Conservation (phyloP, 2,113 vertebrate species). For the Brienomyrus brachyistius region DNA sequence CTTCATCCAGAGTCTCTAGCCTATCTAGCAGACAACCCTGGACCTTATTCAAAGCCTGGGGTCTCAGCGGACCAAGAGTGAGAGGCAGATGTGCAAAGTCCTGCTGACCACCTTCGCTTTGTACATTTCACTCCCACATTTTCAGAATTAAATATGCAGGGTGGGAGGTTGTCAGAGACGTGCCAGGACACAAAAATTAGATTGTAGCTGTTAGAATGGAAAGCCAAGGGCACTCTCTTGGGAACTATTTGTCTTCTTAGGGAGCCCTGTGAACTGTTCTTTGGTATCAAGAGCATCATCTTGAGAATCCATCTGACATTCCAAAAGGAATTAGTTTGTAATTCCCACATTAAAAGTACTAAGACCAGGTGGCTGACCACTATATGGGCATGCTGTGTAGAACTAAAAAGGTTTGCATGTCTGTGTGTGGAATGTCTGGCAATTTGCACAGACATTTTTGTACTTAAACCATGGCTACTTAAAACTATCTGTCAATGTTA, state of each 20-base stretch:
- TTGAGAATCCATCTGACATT: conserved; percentile 96
- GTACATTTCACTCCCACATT: conserved; percentile 67
- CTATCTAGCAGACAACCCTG: conserved; percentile 19
- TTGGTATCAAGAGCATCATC: conserved; percentile 98
- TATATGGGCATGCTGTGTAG: conserved; percentile 67
- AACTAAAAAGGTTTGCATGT: conserved; percentile 88
- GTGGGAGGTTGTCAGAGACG: conserved; percentile 71
- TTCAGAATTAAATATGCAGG: conserved; percentile 72
- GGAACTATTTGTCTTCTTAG: conserved; percentile 77
- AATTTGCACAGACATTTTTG: conserved; percentile 61
- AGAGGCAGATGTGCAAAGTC: conserved; percentile 65
- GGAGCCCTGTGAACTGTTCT: conserved; percentile 81
- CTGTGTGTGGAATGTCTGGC: conserved; percentile 63
- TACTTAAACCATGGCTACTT: conserved; percentile 64
- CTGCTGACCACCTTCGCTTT: conserved; percentile 58
- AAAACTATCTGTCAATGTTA: conserved; percentile 49
- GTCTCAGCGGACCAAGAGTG: not conserved
- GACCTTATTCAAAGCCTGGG: conserved; percentile 2
- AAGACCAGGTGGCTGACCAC: conserved; percentile 78
- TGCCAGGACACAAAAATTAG: conserved; percentile 57
- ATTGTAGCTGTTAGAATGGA: conserved; percentile 67
- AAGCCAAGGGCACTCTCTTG: conserved; percentile 66
- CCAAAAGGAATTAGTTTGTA: conserved; percentile 87
- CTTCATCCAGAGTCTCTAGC: not conserved
- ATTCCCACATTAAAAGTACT: conserved; percentile 79